A percentile compares a stretch with the other conserved stretches of the same genome.
These are phyloP conservation scores for Eilema sororculum DNA, from an alignment of 2,888 invertebrate genomes.

Conservation along the genomic window DNA sequence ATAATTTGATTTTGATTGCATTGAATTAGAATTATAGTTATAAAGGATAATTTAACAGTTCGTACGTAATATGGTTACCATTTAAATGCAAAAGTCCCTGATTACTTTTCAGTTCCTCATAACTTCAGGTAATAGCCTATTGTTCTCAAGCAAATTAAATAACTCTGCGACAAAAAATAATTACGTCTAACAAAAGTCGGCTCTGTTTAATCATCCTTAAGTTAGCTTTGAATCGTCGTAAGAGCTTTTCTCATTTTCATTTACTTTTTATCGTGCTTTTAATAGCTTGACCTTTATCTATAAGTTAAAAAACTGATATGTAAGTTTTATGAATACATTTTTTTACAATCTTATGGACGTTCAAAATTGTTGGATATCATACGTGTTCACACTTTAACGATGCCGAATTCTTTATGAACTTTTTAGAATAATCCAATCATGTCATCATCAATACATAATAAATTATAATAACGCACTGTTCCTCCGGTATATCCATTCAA, in stretches of 20 bases:
- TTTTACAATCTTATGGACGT: no score
- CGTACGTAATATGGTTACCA: neutral
- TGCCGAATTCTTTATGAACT: no score
- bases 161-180: constrained; percentile 1
- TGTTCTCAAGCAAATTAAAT: neutral
- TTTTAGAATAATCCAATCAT: no score
- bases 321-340: no score
- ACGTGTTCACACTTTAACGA: no score
- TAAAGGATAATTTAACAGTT: neutral
- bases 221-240: neutral
- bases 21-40: no score
- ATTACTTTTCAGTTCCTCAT: neutral
- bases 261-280: neutral
- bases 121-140: neutral
- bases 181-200: neutral
- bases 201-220: constrained; percentile 1
- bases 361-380: no score
- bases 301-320: no score
- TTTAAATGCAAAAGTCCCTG: neutral
- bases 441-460: no score
- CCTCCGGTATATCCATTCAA: neutral
- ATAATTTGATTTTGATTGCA: no score
- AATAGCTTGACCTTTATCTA: neutral
- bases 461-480: neutral
- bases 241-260: constrained; percentile 1